Evolutionary conservation across 1,140 invertebrate species (phyloP).

Genomic region (Drosophila sucinea): DNA sequence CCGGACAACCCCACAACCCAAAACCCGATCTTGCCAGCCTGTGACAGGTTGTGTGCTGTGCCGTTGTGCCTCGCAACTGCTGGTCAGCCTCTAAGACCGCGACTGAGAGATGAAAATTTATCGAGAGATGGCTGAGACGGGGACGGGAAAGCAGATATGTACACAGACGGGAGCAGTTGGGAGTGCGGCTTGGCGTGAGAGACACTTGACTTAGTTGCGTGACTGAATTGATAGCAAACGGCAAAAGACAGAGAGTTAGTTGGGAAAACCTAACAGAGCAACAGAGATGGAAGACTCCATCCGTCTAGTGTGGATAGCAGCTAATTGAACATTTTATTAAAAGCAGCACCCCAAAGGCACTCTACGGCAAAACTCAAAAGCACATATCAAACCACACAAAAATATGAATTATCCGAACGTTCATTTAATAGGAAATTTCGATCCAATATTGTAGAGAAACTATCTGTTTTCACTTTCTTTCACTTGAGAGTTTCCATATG

Average conservation of each 20-base stretch:
- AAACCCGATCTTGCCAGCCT: conserved; percentile 46
- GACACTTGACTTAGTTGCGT: conserved; percentile 24
- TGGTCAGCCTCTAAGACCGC: neutral
- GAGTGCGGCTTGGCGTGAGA: conserved; percentile 8
- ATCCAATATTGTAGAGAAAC: no score
- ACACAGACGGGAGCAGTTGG: neutral
- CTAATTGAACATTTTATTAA: conserved; percentile 13
- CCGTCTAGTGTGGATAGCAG: neutral
- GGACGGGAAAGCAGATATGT: neutral
- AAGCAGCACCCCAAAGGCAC: neutral
- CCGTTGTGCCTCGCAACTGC: neutral
- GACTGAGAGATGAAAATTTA: conserved; percentile 3
- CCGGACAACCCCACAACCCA: conserved; percentile 48
- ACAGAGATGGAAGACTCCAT: neutral
- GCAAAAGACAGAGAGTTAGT: neutral
- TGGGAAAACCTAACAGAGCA: neutral
- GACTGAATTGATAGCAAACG: conserved; percentile 19
- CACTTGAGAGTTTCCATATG: no score
- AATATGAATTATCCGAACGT: neutral
- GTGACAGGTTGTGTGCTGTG: conserved; percentile 63
- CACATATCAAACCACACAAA: neutral
- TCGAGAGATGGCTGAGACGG: neutral
- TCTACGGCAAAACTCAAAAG: neutral
- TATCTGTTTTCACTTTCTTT: no score
- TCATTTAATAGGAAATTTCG: no score